Conservation (phyloP, 1,140 invertebrate genomes). For the Bombus soroeensis region DNA sequence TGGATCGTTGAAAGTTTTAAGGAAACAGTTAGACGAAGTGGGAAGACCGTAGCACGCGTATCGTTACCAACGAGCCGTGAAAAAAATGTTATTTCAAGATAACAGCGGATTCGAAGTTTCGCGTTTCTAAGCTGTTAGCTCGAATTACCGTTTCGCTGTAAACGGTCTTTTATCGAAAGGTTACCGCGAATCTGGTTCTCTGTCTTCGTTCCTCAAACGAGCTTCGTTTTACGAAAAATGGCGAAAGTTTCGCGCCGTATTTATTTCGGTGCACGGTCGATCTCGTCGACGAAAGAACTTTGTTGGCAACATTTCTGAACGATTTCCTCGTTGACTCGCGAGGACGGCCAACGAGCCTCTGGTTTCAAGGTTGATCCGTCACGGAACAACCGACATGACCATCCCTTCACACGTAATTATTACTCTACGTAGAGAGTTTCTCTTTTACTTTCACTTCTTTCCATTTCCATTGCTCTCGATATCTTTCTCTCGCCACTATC, state of each 20-base stretch:
- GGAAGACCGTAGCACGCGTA: too few species aligned
- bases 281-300: conserved; percentile 10
- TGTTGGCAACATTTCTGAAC: conserved; percentile 23
- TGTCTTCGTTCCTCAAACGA: background rate
- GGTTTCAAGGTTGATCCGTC: conserved; percentile 43
- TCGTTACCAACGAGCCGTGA: too few species aligned
- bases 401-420: conserved; percentile 17
- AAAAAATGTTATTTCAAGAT: too few species aligned
- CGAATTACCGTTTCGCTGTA: too few species aligned
- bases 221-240: background rate
- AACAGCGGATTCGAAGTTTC: too few species aligned
- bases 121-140: too few species aligned
- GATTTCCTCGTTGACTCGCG: background rate
- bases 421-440: conserved; percentile 16
- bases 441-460: conserved; percentile 23
- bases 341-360: background rate
- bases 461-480: conserved; percentile 48
- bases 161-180: too few species aligned
- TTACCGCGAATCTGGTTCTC: too few species aligned
- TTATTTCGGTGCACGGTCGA: conserved; percentile 2
- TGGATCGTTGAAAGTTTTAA: too few species aligned
- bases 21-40: too few species aligned
- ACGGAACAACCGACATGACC: conserved; percentile 33
- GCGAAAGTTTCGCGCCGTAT: background rate
- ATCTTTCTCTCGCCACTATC: conserved; percentile 31